A percentile compares a stretch with the other conserved stretches of the same genome.
phyloP scores from a whole-genome alignment of 1,140 invertebrate genomes.

The Euglossa dilemma region DNA sequence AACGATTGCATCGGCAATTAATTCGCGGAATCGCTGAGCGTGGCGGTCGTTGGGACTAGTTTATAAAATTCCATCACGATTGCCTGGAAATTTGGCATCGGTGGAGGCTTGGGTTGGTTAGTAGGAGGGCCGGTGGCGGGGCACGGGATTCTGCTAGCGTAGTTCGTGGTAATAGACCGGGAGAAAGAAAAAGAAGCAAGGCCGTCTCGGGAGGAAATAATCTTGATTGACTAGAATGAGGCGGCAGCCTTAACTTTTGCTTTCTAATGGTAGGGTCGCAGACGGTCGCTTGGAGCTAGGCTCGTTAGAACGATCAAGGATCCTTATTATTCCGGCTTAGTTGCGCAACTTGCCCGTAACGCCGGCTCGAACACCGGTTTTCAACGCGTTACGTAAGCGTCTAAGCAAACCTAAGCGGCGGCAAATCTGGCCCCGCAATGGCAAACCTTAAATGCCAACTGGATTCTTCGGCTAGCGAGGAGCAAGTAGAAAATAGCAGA shows the following conservation, averaged over 20 bases:
- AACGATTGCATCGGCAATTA: neutral
- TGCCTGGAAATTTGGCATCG: neutral
- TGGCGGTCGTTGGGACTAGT: neutral
- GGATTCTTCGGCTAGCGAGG: slow-evolving; percentile 12
- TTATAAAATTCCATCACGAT: neutral
- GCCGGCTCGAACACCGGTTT: slow-evolving; percentile 24
- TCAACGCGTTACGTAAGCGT: slow-evolving; percentile 34
- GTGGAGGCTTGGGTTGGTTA: neutral
- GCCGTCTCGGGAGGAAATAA: slow-evolving; percentile 49
- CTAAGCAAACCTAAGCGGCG: slow-evolving; percentile 45
- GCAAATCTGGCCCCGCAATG: slow-evolving; percentile 23
- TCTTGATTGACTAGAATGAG: slow-evolving; percentile 48
- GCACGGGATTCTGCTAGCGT: neutral
- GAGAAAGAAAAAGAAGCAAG: slow-evolving; percentile 11
- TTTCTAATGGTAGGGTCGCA: slow-evolving; percentile 67
- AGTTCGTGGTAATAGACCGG: slow-evolving; percentile 26
- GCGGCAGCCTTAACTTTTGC: slow-evolving; percentile 64
- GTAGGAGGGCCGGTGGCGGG: no score
- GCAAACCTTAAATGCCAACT: slow-evolving; percentile 41
- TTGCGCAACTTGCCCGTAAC: slow-evolving; percentile 54
- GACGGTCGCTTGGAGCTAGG: slow-evolving; percentile 53
- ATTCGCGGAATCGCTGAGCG: neutral
- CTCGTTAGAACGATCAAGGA: slow-evolving; percentile 48
- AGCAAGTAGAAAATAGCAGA: neutral
- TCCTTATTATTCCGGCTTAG: slow-evolving; percentile 55